These are phyloP conservation scores for Polypterus bichir DNA, from an alignment of 2,113 vertebrate species.

Conservation along the genomic window DNA sequence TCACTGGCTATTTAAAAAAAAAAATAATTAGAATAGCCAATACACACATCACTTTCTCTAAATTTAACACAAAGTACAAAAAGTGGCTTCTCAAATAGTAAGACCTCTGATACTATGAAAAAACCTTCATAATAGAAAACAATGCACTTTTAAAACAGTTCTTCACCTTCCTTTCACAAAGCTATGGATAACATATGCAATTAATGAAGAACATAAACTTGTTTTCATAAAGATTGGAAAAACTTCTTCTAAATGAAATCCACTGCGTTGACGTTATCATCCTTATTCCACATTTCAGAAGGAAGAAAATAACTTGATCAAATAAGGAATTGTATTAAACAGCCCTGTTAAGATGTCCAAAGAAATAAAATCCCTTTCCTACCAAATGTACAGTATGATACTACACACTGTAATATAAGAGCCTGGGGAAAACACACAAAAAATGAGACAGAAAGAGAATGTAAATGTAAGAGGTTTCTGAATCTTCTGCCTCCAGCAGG, in stretches of 20 bases:
- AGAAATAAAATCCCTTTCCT: conserved; percentile 29
- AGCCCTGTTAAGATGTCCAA: too few species aligned
- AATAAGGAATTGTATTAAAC: too few species aligned
- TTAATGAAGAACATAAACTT: conserved; percentile 25
- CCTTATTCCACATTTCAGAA: too few species aligned
- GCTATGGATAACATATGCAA: conserved; percentile 40
- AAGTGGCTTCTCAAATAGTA: conserved; percentile 54
- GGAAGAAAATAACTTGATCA: too few species aligned
- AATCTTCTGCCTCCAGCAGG: conserved; percentile 9
- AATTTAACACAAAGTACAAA: conserved; percentile 65
- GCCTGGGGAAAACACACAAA: conserved; percentile 16
- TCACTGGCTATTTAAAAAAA: conserved; percentile 36
- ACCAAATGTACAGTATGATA: conserved; percentile 42
- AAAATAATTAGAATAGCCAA: conserved; percentile 29
- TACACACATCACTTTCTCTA: conserved; percentile 49
- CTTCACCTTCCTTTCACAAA: conserved; percentile 37
- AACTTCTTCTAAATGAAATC: too few species aligned
- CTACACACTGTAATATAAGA: conserved; percentile 28
- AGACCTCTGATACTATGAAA: conserved; percentile 52
- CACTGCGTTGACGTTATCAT: too few species aligned
- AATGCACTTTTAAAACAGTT: conserved; percentile 52
- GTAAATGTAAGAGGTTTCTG: conserved; percentile 17
- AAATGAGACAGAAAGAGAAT: conserved; percentile 17
- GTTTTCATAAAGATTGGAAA: too few species aligned
- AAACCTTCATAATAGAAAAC: conserved; percentile 42